phyloP scores from a whole-genome alignment of 2,113 vertebrate genomes.

The Pseudonaja textilis region DNA sequence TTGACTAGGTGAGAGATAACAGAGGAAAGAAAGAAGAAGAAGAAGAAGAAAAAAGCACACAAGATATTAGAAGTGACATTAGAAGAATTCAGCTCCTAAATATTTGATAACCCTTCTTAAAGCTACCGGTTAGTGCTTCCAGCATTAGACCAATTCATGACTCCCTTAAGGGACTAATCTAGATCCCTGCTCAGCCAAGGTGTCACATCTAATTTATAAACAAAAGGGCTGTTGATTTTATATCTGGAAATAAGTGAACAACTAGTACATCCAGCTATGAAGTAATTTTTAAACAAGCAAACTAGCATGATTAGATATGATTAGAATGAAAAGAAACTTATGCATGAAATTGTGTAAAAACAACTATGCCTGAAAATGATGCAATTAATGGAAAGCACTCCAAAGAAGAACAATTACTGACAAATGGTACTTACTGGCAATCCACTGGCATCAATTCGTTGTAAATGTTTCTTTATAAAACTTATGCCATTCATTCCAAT shows the following conservation, averaged over 20 bases:
- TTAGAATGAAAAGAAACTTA: not conserved
- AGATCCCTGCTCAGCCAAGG: not conserved
- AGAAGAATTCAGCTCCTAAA: constrained; percentile 26
- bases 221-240: not conserved
- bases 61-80: constrained; percentile 10
- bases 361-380: not conserved
- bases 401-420: not conserved
- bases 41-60: not conserved
- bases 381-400: not conserved
- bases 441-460: not conserved
- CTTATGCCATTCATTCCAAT: not conserved
- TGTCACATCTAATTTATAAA: not conserved
- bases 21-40: constrained; percentile 1
- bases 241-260: constrained; percentile 1
- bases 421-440: not conserved
- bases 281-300: not conserved
- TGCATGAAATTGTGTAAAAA: not conserved
- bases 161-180: not conserved
- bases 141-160: not conserved
- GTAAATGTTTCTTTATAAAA: not conserved
- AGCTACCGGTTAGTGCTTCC: constrained; percentile 24
- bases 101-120: not conserved
- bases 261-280: not conserved
- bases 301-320: not conserved
- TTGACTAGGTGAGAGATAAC: constrained; percentile 79